phyloP scores from a whole-genome alignment of 2,888 invertebrate genomes.

The Catotricha subobsoleta region DNA sequence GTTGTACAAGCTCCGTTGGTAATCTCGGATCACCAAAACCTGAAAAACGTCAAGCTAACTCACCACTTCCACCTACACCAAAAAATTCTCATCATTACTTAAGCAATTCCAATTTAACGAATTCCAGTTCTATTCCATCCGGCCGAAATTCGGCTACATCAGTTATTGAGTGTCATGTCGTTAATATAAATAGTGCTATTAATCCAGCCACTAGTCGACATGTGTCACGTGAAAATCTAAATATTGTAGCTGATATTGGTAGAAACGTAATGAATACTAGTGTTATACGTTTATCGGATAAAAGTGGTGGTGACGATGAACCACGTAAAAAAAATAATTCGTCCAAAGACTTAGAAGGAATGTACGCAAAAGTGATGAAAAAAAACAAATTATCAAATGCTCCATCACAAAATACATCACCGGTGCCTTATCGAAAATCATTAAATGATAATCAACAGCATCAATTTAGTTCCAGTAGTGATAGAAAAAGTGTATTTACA shows the following conservation, averaged over 20 bases:
- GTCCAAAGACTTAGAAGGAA: slow-evolving; percentile 60
- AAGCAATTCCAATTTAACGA: slow-evolving; percentile 25
- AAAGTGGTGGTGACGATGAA: slow-evolving; percentile 22
- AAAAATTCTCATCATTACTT: slow-evolving; percentile 16
- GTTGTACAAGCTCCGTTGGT: slow-evolving; percentile 48
- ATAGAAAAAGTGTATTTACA: background rate
- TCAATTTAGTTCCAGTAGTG: background rate
- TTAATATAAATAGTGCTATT: slow-evolving; percentile 10
- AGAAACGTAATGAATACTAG: slow-evolving; percentile 23
- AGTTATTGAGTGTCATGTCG: slow-evolving; percentile 22
- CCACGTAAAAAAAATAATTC: slow-evolving; percentile 29
- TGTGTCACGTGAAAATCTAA: slow-evolving; percentile 23
- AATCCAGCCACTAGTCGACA: slow-evolving; percentile 16
- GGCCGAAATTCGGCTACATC: slow-evolving; percentile 28
- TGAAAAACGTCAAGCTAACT: slow-evolving; percentile 77
- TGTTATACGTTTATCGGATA: slow-evolving; percentile 24
- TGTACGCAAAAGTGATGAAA: slow-evolving; percentile 59
- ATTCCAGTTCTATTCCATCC: slow-evolving; percentile 16
- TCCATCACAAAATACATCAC: slow-evolving; percentile 25
- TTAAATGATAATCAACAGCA: background rate
- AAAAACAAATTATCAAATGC: slow-evolving; percentile 27
- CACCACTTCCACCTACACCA: slow-evolving; percentile 69
- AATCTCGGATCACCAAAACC: slow-evolving; percentile 76
- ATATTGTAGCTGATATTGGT: slow-evolving; percentile 12
- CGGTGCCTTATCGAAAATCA: slow-evolving; percentile 19